phyloP scores from a whole-genome alignment of 2,888 invertebrate genomes.

The Tipula helvola region DNA sequence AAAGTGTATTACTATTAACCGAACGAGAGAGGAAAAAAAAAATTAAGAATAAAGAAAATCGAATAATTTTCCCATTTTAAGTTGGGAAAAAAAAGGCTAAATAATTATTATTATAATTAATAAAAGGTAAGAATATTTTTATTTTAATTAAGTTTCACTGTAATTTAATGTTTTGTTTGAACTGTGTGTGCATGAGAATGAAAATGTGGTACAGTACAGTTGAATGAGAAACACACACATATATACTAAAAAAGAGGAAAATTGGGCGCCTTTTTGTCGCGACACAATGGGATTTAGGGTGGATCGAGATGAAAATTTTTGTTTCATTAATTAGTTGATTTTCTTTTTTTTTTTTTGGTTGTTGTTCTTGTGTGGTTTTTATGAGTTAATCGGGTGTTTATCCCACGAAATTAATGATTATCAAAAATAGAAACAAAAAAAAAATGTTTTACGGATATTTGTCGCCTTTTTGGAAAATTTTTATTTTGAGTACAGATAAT shows the following conservation, averaged over 20 bases:
- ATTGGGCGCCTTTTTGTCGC: slow-evolving; percentile 33
- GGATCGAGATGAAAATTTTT: slow-evolving; percentile 19
- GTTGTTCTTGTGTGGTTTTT: background rate
- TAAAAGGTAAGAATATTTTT: background rate
- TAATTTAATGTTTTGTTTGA: background rate
- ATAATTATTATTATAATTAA: background rate
- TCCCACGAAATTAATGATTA: background rate
- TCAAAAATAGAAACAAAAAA: background rate
- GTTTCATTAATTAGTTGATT: background rate
- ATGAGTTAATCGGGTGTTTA: background rate
- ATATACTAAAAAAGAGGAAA: slow-evolving; percentile 6
- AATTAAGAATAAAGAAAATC: background rate
- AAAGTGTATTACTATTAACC: background rate
- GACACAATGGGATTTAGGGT: slow-evolving; percentile 33
- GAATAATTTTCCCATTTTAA: background rate
- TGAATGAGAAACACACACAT: background rate
- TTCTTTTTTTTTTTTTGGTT: background rate
- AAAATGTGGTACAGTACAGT: background rate
- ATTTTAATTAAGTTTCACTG: background rate
- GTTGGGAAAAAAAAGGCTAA: background rate
- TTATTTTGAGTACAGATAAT: background rate
- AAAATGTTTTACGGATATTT: background rate
- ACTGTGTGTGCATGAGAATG: background rate
- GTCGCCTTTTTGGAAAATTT: background rate
- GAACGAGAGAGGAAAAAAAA: background rate